These are phyloP conservation scores for Leptinotarsa texana DNA, from an alignment of 1,140 invertebrate genomes.

Conservation along the genomic window DNA sequence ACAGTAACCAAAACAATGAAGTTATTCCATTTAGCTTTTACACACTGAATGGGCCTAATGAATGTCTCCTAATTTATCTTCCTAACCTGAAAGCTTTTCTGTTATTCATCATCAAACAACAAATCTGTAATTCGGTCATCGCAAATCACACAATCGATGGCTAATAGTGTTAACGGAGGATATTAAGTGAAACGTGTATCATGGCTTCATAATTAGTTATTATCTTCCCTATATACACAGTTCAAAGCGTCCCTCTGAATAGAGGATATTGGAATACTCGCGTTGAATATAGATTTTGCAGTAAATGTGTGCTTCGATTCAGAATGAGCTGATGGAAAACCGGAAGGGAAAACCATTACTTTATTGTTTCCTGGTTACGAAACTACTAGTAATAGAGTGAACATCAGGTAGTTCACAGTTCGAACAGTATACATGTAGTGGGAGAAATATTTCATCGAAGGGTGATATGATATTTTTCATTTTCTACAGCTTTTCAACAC, in stretches of 20 bases:
- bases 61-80: too few relatives aligned
- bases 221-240: conserved; percentile 30
- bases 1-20: too few relatives aligned
- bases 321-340: conserved; percentile 7
- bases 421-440: too few relatives aligned
- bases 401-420: too few relatives aligned
- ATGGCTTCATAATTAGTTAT: conserved; percentile 34
- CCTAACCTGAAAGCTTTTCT: too few relatives aligned
- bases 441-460: too few relatives aligned
- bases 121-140: conserved; percentile 35
- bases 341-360: neutral
- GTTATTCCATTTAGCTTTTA: too few relatives aligned
- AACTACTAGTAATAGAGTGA: too few relatives aligned
- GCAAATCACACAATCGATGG: conserved; percentile 37
- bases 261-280: conserved; percentile 5
- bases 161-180: conserved; percentile 32
- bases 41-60: too few relatives aligned
- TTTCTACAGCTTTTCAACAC: too few relatives aligned
- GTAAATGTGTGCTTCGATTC: neutral
- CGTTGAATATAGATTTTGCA: neutral
- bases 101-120: conserved; percentile 24
- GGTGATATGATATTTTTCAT: too few relatives aligned
- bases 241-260: conserved; percentile 5
- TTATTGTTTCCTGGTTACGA: too few relatives aligned
- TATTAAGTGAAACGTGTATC: conserved; percentile 34